Evolutionary conservation across 2,888 invertebrate genomes (phyloP).

Genomic region (Osmoderma eremita): DNA sequence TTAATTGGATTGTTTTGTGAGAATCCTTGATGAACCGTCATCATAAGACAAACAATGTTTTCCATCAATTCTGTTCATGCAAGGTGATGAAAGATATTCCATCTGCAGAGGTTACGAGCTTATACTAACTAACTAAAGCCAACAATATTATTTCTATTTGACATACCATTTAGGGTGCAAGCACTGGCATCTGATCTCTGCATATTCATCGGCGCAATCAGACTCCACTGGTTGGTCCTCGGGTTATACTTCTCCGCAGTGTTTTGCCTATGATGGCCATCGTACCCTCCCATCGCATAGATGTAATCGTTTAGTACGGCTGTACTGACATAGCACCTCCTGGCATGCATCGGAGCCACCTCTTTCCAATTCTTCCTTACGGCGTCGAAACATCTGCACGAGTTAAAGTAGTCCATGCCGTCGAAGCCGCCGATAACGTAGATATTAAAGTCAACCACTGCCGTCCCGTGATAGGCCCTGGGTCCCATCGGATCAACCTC

Average conservation of each 20-base stretch:
- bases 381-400: slow-evolving; percentile 84
- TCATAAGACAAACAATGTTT: no score
- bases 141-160: background rate
- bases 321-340: slow-evolving; percentile 88
- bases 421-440: slow-evolving; percentile 94
- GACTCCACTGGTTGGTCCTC: slow-evolving; percentile 86
- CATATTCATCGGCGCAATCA: slow-evolving; percentile 88
- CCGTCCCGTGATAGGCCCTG: slow-evolving; percentile 93
- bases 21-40: no score
- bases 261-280: slow-evolving; percentile 86
- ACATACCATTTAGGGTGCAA: slow-evolving; percentile 79
- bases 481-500: slow-evolving; percentile 86
- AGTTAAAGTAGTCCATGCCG: slow-evolving; percentile 80
- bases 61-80: no score
- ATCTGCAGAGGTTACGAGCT: background rate
- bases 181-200: slow-evolving; percentile 92
- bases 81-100: background rate
- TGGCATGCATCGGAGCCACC: slow-evolving; percentile 89
- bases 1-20: no score
- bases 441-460: slow-evolving; percentile 84
- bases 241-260: slow-evolving; percentile 89
- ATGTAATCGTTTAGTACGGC: slow-evolving; percentile 80
- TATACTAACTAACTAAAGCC: background rate
- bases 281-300: slow-evolving; percentile 90
- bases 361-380: slow-evolving; percentile 87